phyloP scores from a whole-genome alignment of 2,797 vertebrate species.

The Ptychobarbus kaznakovi region DNA sequence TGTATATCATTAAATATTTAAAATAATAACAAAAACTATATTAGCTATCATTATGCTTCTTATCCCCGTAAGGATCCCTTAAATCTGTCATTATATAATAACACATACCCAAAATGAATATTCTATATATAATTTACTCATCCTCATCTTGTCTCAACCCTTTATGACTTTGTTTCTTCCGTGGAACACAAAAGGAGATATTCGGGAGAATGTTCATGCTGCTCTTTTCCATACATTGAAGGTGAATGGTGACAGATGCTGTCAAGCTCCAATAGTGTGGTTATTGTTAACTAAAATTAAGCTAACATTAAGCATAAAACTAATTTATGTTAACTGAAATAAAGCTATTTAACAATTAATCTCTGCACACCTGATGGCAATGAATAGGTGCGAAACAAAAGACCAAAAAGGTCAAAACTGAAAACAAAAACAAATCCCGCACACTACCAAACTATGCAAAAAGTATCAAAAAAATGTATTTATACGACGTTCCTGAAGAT shows the following conservation, averaged over 20 bases:
- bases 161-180: background rate
- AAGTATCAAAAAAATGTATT: no score
- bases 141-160: background rate
- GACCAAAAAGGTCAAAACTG: no score
- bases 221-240: background rate
- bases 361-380: no score
- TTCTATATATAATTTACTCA: background rate
- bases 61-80: background rate
- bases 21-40: background rate
- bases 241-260: background rate
- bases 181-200: background rate
- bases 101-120: background rate
- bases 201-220: background rate
- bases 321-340: background rate
- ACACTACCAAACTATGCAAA: no score
- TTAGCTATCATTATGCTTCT: background rate
- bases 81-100: background rate
- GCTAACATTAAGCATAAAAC: background rate
- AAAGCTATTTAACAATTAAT: background rate
- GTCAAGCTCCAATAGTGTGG: background rate
- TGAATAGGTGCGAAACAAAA: no score
- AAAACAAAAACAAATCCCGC: no score
- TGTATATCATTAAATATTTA: background rate
- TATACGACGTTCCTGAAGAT: no score
- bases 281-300: background rate